phyloP scores from a whole-genome alignment of 2,797 vertebrate species.

The Oreortyx pictus region DNA sequence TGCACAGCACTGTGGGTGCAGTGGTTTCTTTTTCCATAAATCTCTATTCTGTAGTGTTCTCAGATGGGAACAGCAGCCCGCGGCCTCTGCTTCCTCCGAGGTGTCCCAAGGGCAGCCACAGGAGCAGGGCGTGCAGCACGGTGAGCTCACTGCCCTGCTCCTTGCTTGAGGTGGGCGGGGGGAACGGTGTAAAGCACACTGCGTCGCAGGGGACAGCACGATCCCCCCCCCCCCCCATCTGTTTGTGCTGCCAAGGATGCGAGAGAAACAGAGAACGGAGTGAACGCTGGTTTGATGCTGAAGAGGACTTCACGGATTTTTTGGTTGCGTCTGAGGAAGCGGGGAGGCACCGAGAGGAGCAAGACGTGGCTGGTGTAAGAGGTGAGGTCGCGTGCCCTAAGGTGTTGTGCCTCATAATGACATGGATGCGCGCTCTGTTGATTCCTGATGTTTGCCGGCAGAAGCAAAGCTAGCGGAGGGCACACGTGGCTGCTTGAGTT shows the following conservation, averaged over 20 bases:
- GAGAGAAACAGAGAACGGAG: constrained; percentile 35
- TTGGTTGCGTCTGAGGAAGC: background rate
- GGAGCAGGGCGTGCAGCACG: background rate
- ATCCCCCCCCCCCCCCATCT: background rate
- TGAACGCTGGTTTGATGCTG: constrained; percentile 79
- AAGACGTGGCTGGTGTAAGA: background rate
- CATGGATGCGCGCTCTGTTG: background rate
- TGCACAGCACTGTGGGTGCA: background rate
- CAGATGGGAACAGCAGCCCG: background rate
- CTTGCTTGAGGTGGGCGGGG: background rate
- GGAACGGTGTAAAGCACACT: background rate
- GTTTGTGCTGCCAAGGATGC: constrained; percentile 44
- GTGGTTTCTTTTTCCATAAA: background rate
- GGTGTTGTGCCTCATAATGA: background rate
- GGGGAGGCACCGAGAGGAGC: background rate
- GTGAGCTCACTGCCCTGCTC: background rate
- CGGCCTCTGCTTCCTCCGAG: background rate
- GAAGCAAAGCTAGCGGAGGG: constrained; percentile 23
- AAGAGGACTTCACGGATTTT: constrained; percentile 62
- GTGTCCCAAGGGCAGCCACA: background rate
- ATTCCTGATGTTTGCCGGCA: constrained; percentile 7
- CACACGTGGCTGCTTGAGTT: constrained; percentile 1
- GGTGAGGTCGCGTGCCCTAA: background rate
- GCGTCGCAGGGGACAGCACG: no score
- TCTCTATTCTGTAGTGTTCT: background rate